Base-by-base conservation (phyloP, 2,797 vertebrate genomes). In the Acanthiza pusilla region DNA sequence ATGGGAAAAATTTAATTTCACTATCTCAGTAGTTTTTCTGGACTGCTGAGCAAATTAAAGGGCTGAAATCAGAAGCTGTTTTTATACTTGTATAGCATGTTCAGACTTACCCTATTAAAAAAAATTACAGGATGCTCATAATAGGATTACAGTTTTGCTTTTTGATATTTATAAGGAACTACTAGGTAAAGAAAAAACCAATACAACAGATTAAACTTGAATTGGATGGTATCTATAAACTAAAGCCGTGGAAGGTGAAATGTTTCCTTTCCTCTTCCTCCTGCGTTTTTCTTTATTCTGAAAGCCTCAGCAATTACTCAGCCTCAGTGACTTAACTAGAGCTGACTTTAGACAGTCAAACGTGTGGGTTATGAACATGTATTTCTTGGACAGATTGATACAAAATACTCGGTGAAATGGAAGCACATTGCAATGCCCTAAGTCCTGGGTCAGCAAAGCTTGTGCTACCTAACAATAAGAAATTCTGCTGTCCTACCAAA, bases 301-400 rank as follows among this genome's bases (percentile, higher is more conserved):
- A 88, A 84, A 88, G 48, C 19, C 16, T 85, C 76, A 82, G 32
- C 62, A 58, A 62, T 60, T 77, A 42, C 12, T 82, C 50, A 58
- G n/a, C 30, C 71, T 88, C 34, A 11, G 48, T 60, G 58, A 48
- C 60, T 83, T 66, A 73, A 34, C 21, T 50, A 57, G 26, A 71
- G 12, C 34, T 71, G 53, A 13, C n/a, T 85, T 92, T 36, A 32
- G 30, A 30, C 18, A 79, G 71, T 29, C 29, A 87, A 34, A 63
- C 0, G 1, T 42, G 34, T 21, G 13, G 16, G 13, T 85, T 91
- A 73, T 1, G 0, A 53, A 45, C 18, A 32, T 2, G 3, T 27
- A 0, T 27, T 19, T 71, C 72, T 65, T 61, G 36, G 54, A n/a
- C 32, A 10, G 15, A 42, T 3, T 70, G 74, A 62, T 72, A 76